Conservation (phyloP, 2,888 invertebrate species). For the Caenorhabditis panamensis region DNA sequence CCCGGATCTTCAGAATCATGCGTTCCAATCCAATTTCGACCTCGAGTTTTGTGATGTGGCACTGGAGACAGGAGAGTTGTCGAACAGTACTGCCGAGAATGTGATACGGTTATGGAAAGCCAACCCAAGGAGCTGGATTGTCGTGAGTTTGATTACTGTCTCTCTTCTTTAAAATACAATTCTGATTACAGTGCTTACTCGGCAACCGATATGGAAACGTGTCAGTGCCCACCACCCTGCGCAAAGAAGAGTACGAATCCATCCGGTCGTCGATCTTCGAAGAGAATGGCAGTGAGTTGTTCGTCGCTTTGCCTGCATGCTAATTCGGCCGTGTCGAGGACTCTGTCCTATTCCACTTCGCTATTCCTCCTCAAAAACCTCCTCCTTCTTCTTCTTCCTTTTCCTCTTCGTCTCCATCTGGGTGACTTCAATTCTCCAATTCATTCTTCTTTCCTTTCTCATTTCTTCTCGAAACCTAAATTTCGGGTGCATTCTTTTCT, state of each 20-base stretch:
- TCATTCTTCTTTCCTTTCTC: slow-evolving; percentile 24
- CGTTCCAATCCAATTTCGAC: slow-evolving; percentile 81
- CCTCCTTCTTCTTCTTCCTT: slow-evolving; percentile 30
- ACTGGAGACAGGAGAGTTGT: slow-evolving; percentile 62
- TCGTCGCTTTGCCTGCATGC: slow-evolving; percentile 17
- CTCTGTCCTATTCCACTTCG: slow-evolving; percentile 20
- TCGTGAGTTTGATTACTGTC: too few relatives aligned
- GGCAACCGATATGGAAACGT: slow-evolving; percentile 83
- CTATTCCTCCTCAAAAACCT: slow-evolving; percentile 5
- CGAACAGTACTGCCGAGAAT: slow-evolving; percentile 52
- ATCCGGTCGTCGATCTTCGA: slow-evolving; percentile 81
- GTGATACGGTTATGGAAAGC: slow-evolving; percentile 52
- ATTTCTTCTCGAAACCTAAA: slow-evolving; percentile 17
- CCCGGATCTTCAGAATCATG: slow-evolving; percentile 81
- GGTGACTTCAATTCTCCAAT: slow-evolving; percentile 24
- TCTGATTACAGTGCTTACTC: slow-evolving; percentile 81
- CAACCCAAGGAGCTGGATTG: slow-evolving; percentile 57
- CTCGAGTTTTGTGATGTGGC: slow-evolving; percentile 75
- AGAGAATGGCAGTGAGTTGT: slow-evolving; percentile 75
- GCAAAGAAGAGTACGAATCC: slow-evolving; percentile 82
- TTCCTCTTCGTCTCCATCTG: slow-evolving; percentile 27
- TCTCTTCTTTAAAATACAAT: too few relatives aligned
- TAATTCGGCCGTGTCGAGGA: slow-evolving; percentile 46
- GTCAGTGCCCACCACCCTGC: slow-evolving; percentile 81
- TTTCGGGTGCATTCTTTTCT: slow-evolving; percentile 14